Conservation (phyloP, 2,113 vertebrate species). For the Chinchilla lanigera region DNA sequence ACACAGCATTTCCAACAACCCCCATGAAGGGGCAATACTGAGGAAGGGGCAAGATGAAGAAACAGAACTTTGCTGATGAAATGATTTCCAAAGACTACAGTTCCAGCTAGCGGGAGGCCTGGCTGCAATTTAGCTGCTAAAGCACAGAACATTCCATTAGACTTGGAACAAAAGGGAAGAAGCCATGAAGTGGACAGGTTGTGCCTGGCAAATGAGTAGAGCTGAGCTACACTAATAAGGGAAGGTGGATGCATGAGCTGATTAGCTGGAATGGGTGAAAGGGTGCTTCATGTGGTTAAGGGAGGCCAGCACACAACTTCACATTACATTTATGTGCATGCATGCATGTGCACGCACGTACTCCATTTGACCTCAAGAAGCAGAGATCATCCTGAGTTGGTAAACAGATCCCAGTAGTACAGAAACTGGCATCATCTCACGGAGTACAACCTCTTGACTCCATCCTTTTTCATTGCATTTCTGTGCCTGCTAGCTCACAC, state of each 20-base stretch:
- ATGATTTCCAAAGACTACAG: neutral
- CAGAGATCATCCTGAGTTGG: neutral
- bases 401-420: neutral
- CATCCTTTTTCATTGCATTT: neutral
- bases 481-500: neutral
- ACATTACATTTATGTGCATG: fast-evolving
- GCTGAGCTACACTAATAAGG: neutral
- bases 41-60: neutral
- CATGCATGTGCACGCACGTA: fast-evolving
- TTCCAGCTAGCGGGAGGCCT: neutral
- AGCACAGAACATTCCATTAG: no score
- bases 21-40: no score
- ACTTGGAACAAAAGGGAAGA: neutral
- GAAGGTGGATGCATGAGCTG: neutral
- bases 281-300: neutral
- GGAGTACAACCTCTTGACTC: neutral
- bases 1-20: no score
- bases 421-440: neutral
- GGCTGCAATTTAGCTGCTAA: neutral
- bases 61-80: neutral
- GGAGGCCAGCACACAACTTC: neutral
- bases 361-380: neutral
- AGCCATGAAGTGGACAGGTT: neutral
- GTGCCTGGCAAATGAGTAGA: neutral
- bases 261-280: neutral